Evolutionary conservation across 2,888 invertebrate species (phyloP), one percentile per base, ranked within the genome.

Genomic region (Omphaloscelis lunosa): DNA sequence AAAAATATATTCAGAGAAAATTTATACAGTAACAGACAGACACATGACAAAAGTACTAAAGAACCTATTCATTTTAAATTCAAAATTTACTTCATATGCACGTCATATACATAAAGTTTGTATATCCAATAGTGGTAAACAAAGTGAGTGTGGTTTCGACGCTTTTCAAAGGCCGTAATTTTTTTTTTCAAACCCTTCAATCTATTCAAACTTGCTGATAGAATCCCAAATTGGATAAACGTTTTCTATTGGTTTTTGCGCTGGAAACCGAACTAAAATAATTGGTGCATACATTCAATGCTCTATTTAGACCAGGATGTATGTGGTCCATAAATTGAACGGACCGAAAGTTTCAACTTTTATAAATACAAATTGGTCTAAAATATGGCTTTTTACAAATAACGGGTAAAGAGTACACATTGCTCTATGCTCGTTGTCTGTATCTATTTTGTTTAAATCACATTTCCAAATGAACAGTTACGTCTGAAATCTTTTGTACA

Each of bases 201-300:
- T 70, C 66, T 72, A 75, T 84, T 86, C 80, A 86, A 41, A 70
- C 41, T 85, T 63, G 58, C 59, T 83, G 84, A 86, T 83, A 75
- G 79, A 83, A 79, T 83, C 41, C 59, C 53, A 83, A 83, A 84
- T 84, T 83, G 86, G 72, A 83, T 83, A 69, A 79, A 78, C 69
- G 58, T 75, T 84, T 84, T 80, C 82, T 67, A 77, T 70, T 56
- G 59, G 78, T 74, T 70, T 65, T 77, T 68, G 63, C 5, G 29
- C 58, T 70, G 61, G 45, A 82, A 78, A 83, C n/a, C 0, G 56
- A 23, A 29, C 34, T 48, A 34, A 86, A 86, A 78, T 86, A 86
- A 83, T 86, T 45, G 83, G 20, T 62, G 45, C 63, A 34, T 53
- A 12, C 27, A 72, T 72, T 68, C 75, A 65, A 15, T 62, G 68